Conservation (phyloP, 2,888 invertebrate genomes). For the Limenitis camilla region DNA sequence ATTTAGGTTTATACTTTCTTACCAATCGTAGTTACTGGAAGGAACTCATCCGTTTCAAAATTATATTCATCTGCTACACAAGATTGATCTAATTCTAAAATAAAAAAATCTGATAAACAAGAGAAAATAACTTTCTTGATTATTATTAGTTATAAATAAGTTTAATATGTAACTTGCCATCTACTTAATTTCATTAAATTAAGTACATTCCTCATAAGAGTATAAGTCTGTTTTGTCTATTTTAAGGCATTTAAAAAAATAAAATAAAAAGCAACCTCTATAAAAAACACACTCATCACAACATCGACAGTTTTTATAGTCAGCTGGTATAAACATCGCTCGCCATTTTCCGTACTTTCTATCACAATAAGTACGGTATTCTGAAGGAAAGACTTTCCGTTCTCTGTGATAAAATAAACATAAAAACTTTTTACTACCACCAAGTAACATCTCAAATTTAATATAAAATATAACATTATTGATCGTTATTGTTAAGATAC, state of each 20-base stretch:
- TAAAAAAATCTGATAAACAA: no score
- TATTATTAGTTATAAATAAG: no score
- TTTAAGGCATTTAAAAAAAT: neutral
- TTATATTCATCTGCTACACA: conserved; percentile 58
- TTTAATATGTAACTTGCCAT: no score
- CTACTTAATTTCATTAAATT: no score
- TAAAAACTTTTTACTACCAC: no score
- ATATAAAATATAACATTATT: no score
- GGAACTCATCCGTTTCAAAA: conserved; percentile 56
- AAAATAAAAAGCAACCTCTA: conserved; percentile 40
- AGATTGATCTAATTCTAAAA: conserved; percentile 62
- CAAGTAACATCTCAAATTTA: no score
- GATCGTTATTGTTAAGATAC: no score
- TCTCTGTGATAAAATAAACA: conserved; percentile 37
- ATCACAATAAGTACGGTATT: conserved; percentile 52
- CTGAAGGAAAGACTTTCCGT: conserved; percentile 40
- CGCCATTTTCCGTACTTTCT: conserved; percentile 57
- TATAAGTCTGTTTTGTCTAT: neutral
- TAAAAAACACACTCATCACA: conserved; percentile 63
- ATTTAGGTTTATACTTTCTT: neutral
- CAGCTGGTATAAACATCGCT: conserved; percentile 55
- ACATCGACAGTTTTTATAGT: conserved; percentile 55
- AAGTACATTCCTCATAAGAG: neutral
- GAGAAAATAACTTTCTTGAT: neutral
- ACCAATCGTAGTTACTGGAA: conserved; percentile 62